Evolutionary conservation across 2,888 invertebrate species (phyloP), one percentile per base, ranked within the genome.

Genomic region (Oscheius sp.): DNA sequence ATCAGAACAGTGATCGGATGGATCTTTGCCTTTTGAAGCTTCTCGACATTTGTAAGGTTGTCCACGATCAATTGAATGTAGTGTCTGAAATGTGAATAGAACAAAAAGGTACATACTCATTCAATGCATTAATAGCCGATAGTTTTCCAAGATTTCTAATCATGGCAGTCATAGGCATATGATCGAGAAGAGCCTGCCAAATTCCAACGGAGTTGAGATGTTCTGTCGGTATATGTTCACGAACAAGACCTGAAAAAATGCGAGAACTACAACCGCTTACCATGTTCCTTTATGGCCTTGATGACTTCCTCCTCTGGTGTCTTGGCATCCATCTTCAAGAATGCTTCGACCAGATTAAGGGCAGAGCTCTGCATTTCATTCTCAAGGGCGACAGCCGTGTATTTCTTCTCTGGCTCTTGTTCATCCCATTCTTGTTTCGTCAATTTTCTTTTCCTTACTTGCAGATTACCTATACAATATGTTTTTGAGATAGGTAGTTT

Each of bases 221-320:
- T 80, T 89, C 89, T 5, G 91, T 90, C 64, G 92, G 91, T n/a
- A 92, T 89, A 85, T 92, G 91, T 78, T 91, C 90, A 41, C 92
- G 87, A 8, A 89, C 90, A 51, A 91, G 90, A 56, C 89, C 87
- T 79, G 47, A 61, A 72, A 36, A 5, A 12, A 57, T 36, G 12
- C 38, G 2, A n/a, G n/a, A 38, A 57, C 2, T 6, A 36, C 20
- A 20, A n/a, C 14, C 9, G 8, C 32, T 32, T 9, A 72, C 75
- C 68, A 33, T 74, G 57, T 20, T 71, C 67, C 62, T 71, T 71
- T 47, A 80, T 75, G 1, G 74, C 73, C 22, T 63, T 69, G 9
- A 69, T 74, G 14, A 75, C 28, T 5, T 68, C 63, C 30, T 68
- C 71, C 33, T 70, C 78, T 14, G 71, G 65, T 17, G 64, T 62